phyloP scores from a whole-genome alignment of 2,797 vertebrate species.

The Cuculus canorus region DNA sequence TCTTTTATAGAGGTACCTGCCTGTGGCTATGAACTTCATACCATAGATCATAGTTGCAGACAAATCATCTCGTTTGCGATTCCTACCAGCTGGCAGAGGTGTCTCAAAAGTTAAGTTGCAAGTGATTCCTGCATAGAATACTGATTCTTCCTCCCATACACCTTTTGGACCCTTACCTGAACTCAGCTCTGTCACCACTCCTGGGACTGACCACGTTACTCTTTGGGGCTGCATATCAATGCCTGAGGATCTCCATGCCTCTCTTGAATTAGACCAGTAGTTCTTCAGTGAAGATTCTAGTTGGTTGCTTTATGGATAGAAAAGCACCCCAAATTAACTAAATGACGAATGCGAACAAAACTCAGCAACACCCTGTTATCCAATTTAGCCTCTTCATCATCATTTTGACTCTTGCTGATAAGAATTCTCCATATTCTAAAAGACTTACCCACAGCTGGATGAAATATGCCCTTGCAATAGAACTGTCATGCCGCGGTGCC shows the following conservation, averaged over 20 bases:
- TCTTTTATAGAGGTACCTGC: background rate
- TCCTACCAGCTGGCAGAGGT: background rate
- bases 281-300: background rate
- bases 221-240: background rate
- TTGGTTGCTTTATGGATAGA: background rate
- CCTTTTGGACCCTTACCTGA: background rate
- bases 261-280: background rate
- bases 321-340: background rate
- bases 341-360: background rate
- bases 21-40: background rate
- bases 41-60: background rate
- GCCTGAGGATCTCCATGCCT: background rate
- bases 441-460: background rate
- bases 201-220: background rate
- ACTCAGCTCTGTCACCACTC: background rate
- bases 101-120: background rate
- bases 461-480: background rate
- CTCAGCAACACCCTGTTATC: background rate
- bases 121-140: background rate
- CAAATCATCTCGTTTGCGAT: background rate
- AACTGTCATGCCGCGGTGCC: background rate
- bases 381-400: background rate
- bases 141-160: background rate
- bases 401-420: background rate
- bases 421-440: background rate